phyloP scores from a whole-genome alignment of 2,113 vertebrate genomes.

The Cichladusa arquata region DNA sequence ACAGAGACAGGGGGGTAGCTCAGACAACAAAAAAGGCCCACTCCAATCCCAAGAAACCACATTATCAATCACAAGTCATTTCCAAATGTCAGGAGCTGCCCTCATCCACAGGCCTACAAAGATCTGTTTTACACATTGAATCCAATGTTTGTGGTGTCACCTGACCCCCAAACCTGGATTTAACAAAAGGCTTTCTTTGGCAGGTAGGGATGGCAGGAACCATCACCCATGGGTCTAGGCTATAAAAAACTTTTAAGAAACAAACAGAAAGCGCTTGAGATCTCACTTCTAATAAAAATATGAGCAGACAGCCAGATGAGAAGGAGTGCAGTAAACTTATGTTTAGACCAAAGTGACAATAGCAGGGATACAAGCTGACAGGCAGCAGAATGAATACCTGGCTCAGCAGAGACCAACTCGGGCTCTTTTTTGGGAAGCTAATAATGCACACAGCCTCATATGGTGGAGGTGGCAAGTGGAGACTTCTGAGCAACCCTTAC shows the following conservation, averaged over 20 bases:
- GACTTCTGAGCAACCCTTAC: background rate
- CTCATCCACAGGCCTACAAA: background rate
- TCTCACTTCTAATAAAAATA: background rate
- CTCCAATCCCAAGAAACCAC: background rate
- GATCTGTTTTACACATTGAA: background rate
- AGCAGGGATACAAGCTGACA: background rate
- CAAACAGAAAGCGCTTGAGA: background rate
- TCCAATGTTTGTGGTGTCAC: accelerated
- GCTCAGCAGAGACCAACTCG: background rate
- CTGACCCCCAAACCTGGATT: background rate
- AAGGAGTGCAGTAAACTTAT: background rate
- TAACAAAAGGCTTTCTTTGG: background rate
- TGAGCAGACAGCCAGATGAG: background rate
- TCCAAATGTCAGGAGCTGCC: background rate
- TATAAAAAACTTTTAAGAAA: background rate
- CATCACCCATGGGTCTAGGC: background rate
- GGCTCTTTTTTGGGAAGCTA: background rate
- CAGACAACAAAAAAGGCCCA: background rate
- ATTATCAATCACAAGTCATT: background rate
- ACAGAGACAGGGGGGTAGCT: background rate
- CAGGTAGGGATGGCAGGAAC: background rate
- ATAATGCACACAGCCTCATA: background rate
- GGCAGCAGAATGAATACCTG: background rate
- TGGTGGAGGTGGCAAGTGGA: background rate
- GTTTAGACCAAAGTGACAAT: background rate